Percentiles rank a stretch among this genome's conserved stretches.
These are phyloP conservation scores for Cyaniris semiargus DNA, from an alignment of 2,888 invertebrate genomes.

Conservation along the genomic window DNA sequence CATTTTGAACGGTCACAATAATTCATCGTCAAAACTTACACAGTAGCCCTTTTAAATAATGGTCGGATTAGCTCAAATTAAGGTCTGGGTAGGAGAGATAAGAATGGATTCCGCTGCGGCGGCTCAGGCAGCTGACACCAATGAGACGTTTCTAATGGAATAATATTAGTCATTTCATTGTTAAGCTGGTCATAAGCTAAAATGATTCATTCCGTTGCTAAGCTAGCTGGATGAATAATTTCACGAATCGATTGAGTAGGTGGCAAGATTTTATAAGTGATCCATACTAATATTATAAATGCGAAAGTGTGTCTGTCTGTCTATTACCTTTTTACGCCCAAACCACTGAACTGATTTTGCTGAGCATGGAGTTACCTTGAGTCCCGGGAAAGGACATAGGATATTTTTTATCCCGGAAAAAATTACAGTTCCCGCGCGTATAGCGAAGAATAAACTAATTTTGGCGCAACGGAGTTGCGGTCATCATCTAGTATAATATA, in stretches of 20 bases:
- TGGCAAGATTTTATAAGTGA: not conserved
- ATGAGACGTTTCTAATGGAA: slow-evolving; percentile 15
- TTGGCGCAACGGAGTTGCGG: too few species aligned
- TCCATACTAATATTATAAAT: too few species aligned
- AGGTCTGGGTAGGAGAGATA: slow-evolving; percentile 31
- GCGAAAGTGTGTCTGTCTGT: too few species aligned
- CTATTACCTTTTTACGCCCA: too few species aligned
- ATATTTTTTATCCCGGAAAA: too few species aligned
- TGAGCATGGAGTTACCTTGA: too few species aligned
- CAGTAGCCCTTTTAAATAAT: slow-evolving; percentile 32
- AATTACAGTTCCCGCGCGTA: too few species aligned
- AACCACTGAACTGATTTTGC: too few species aligned
- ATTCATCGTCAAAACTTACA: not conserved
- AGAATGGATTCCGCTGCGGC: slow-evolving; percentile 30
- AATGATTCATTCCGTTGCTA: not conserved
- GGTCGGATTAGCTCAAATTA: slow-evolving; percentile 34
- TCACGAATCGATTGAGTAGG: not conserved
- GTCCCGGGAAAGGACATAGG: too few species aligned
- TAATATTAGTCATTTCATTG: slow-evolving; percentile 15
- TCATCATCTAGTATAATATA: too few species aligned
- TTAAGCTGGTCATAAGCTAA: not conserved
- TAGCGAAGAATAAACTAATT: too few species aligned
- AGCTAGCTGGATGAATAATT: not conserved
- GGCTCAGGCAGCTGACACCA: slow-evolving; percentile 22
- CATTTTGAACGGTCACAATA: not conserved